Base-by-base conservation (phyloP, 2,888 invertebrate species). In the Eilema sororculum region DNA sequence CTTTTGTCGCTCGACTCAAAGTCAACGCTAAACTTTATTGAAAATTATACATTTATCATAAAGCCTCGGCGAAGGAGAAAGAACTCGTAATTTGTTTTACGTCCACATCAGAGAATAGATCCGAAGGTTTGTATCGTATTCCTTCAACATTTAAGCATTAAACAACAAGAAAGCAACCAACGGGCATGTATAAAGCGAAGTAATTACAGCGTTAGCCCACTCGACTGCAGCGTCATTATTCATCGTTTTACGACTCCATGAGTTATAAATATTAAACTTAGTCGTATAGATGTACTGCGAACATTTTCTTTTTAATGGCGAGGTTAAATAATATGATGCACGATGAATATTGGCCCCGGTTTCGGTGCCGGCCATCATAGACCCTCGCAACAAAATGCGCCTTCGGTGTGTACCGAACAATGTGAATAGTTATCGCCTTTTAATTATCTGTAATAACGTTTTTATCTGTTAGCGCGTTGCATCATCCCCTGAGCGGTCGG, bases 191-290 rank as follows among this genome's bases (percentile, higher is more conserved):
- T 93, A 92, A 91, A 93, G 88, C 92, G 87, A 89, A 90, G 94
- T 93, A 95, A 95, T 94, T 94, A 94, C 94, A 93, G 89, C 93
- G 92, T 94, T 93, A 91, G 94, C 93, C 89, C 92, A 91, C 93
- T 93, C 94, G 91, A 90, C 93, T 88, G 91, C 91, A 91, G 90
- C 92, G 94, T 94, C 94, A 95, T 95, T 95, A 95, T 95, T 94
- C 95, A 95, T 94, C 94, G 90, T 92, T 95, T 95, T 95, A 95
- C 93, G 95, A 94, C 94, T 92, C 89, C 91, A 91, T 93, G 91
- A 94, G 94, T 93, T 95, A 95, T 95, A 95, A 95, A 95, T 95
- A 94, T 94, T 94, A 94, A 95, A 94, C 92, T 91, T 91, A 89
- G 92, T 92, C 93, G 94, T 95, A 94, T 94, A 94, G 93, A 92